Conservation (phyloP, 1,140 invertebrate species). For the Heliconius nattereri region DNA sequence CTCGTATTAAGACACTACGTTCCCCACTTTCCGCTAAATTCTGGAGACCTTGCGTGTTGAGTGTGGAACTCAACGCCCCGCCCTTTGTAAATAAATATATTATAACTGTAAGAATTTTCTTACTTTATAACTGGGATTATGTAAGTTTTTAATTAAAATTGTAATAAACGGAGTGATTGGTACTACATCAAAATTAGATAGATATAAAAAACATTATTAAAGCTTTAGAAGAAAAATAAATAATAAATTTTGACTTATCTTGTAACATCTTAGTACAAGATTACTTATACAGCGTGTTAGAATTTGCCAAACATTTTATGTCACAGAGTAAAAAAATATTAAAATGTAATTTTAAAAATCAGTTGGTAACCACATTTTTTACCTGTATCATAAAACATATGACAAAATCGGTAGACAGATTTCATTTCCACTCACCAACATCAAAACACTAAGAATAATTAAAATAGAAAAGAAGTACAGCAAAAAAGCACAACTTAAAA, state of each 20-base stretch:
- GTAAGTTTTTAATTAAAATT: not conserved
- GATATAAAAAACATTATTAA: too few species aligned
- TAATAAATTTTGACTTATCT: conserved; percentile 3
- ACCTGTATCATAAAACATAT: conserved; percentile 26
- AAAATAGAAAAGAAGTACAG: conserved; percentile 4
- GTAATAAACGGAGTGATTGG: not conserved
- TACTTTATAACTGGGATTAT: not conserved
- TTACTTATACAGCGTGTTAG: conserved; percentile 31
- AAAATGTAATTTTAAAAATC: conserved; percentile 9
- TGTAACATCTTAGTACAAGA: conserved; percentile 1
- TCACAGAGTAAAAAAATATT: conserved; percentile 24
- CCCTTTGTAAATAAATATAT: too few species aligned
- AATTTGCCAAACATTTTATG: conserved; percentile 32
- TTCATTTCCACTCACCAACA: conserved; percentile 25
- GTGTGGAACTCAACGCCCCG: too few species aligned
- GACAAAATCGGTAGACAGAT: conserved; percentile 20
- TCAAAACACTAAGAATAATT: conserved; percentile 4
- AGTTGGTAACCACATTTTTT: conserved; percentile 12
- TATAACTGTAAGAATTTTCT: not conserved
- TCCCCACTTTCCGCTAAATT: too few species aligned
- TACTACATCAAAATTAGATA: too few species aligned
- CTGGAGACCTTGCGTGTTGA: too few species aligned
- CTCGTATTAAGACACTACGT: too few species aligned
- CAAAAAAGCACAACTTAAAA: not conserved
- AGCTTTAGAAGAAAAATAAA: not conserved